Base-by-base conservation (phyloP, 2,113 vertebrate genomes). In the Saguinus midas region DNA sequence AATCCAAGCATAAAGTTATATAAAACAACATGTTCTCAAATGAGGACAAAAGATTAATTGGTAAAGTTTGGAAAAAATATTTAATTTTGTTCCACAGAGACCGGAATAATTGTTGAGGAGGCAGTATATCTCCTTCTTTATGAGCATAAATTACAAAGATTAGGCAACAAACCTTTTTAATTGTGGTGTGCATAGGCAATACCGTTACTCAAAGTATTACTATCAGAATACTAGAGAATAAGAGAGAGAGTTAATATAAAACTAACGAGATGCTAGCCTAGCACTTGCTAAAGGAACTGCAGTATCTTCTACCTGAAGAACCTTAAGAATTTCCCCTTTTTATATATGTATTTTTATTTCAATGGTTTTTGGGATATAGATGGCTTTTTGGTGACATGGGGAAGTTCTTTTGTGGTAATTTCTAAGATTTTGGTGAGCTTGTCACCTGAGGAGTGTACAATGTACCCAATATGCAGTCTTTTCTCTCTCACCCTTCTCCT, bases 21-120 rank as follows among this genome's bases (percentile, higher is more conserved):
- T 5, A 79, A 85, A 96, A 76, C 64, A 96, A 75, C 61, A 95
- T 27, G 21, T 55, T 90, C 83, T 92, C 92, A 82, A 96, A 84
- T 94, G 72, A 96, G 66, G 82, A 97, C 87, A 75, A 97, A 97
- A 80, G 80, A 96, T 95, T 96, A 97, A 96, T 72, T 92, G 45
- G 70, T 81, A 57, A 95, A 85, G 66, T 96, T 94, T 89, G 37
- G 68, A 32, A 88, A 29, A 97, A 96, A 83, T 55, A 91, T 81
- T 97, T 97, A 96, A 94, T 96, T 92, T 93, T 96, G 78, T 75
- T 95, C 80, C 90, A 58, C 23, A 93, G 55, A 94, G 90, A 94
- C 68, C 43, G 91, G 84, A 95, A 96, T 95, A 95, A 95, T 96
- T 95, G 80, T 85, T 94, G n/a, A 72, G 88, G 52, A 45, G 90